Conservation (phyloP, 2,113 vertebrate genomes). For the Phaetusa simplex region DNA sequence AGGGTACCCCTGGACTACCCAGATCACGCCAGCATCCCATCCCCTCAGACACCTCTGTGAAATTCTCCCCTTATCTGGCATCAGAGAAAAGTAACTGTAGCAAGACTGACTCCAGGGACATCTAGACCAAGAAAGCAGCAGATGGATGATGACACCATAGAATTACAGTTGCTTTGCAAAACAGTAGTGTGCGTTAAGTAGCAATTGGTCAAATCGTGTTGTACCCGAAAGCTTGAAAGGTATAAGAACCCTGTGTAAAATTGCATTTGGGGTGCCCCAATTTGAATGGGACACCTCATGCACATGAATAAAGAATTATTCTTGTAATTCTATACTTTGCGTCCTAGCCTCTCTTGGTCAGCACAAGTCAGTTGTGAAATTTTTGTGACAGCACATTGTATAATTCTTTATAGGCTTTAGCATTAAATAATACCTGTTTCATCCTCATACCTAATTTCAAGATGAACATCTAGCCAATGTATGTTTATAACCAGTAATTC, state of each 20-base stretch:
- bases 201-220: no score
- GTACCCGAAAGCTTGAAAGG: neutral
- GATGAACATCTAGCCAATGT: no score
- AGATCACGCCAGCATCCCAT: neutral
- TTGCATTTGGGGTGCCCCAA: neutral
- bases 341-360: neutral
- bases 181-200: no score
- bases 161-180: neutral
- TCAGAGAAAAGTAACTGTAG: neutral
- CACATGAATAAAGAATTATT: neutral
- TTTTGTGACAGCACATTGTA: neutral
- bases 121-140: neutral
- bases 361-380: neutral
- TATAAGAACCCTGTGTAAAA: neutral
- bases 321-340: neutral
- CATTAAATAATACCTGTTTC: no score
- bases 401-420: no score
- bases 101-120: neutral
- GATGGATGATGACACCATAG: neutral
- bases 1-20: neutral
- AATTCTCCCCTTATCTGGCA: neutral
- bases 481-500: no score
- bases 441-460: no score
- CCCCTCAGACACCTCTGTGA: neutral
- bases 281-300: neutral